Percentiles rank a stretch among this genome's conserved stretches.
phyloP scores from a whole-genome alignment of 2,888 invertebrate genomes.

The Cerastis leucographa region DNA sequence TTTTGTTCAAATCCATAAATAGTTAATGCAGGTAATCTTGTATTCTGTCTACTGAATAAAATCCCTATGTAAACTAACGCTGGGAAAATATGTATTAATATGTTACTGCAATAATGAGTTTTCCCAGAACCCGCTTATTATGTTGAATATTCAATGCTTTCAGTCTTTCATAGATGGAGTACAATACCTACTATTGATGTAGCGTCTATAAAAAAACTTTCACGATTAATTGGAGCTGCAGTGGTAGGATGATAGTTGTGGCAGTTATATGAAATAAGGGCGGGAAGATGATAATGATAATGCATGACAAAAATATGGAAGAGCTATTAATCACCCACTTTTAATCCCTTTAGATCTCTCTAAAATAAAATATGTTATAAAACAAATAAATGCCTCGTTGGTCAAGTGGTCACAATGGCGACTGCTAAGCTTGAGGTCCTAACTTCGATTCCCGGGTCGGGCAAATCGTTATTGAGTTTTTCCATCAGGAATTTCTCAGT shows the following conservation, averaged over 20 bases:
- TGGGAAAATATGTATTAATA: slow-evolving; percentile 61
- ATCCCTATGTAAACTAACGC: slow-evolving; percentile 47
- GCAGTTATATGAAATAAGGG: not conserved
- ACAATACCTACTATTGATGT: not conserved
- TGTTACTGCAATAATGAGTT: slow-evolving; percentile 55
- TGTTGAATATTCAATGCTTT: slow-evolving; percentile 59
- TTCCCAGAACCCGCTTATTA: slow-evolving; percentile 37
- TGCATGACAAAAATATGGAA: not conserved
- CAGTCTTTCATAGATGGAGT: slow-evolving; percentile 24
- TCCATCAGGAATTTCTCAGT: no score
- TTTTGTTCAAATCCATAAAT: slow-evolving; percentile 43
- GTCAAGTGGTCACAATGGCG: no score
- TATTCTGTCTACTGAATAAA: slow-evolving; percentile 54
- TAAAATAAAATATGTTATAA: not conserved
- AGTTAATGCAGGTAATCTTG: slow-evolving; percentile 47
- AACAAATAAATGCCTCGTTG: not conserved
- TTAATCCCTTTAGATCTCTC: no score
- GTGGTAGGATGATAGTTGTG: not conserved
- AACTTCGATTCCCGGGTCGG: no score
- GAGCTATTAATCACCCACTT: not conserved
- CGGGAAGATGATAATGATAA: not conserved
- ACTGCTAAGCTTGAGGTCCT: no score
- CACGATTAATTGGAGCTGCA: not conserved
- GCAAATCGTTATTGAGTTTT: no score
- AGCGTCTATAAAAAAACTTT: slow-evolving; percentile 9